Percentiles rank a stretch among this genome's conserved stretches.
phyloP scores from a whole-genome alignment of 2,797 vertebrate species.

The Sternotherus odoratus region DNA sequence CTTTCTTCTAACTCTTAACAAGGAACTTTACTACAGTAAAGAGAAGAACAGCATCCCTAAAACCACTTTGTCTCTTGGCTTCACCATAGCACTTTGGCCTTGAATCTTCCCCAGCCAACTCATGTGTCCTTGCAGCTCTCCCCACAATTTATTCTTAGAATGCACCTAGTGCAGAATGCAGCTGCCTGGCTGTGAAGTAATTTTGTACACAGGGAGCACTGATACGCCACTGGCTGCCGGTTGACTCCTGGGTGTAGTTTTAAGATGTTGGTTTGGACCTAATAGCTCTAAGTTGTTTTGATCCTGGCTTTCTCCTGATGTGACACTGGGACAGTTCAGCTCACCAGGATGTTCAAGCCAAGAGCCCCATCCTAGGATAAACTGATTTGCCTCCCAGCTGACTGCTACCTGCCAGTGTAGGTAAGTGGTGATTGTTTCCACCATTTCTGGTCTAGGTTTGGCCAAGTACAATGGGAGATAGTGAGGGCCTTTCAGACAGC shows the following conservation, averaged over 20 bases:
- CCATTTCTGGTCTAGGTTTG: not conserved
- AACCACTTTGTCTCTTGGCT: not conserved
- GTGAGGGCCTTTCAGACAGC: not conserved
- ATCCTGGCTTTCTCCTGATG: not conserved
- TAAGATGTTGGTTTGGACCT: not conserved
- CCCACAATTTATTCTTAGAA: not conserved
- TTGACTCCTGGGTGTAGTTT: not conserved
- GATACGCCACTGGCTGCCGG: not conserved
- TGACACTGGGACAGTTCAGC: not conserved
- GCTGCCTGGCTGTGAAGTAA: not conserved
- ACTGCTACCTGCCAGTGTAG: not conserved
- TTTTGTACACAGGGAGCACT: not conserved
- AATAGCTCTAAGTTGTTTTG: not conserved
- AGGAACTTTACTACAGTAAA: not conserved
- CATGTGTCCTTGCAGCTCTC: not conserved
- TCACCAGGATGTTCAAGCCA: not conserved
- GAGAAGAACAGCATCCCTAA: not conserved
- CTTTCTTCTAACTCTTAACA: not conserved
- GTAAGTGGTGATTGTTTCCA: not conserved
- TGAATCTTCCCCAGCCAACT: not conserved
- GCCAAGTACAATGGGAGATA: not conserved
- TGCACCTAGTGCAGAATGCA: rapidly evolving
- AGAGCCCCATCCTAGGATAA: not conserved
- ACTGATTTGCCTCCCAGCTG: not conserved
- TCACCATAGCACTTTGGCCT: not conserved